A percentile compares a stretch with the other conserved stretches of the same genome.
These are phyloP conservation scores for Strix aluco DNA, from an alignment of 2,113 vertebrate species.

Conservation along the genomic window DNA sequence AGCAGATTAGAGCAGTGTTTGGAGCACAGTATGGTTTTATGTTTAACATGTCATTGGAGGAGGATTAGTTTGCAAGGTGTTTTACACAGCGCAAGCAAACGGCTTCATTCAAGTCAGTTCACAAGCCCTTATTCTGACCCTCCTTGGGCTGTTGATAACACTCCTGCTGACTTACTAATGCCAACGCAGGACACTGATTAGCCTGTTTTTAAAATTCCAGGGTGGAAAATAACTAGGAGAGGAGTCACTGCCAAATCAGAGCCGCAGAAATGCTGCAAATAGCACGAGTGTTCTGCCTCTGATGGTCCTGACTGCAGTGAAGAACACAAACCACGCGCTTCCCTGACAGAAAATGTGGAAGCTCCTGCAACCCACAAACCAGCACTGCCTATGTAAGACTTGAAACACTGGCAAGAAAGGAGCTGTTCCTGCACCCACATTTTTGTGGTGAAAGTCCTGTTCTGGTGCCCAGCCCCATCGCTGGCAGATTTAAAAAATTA, in stretches of 20 bases:
- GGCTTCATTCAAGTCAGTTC: rapidly evolving
- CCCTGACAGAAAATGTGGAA: not conserved
- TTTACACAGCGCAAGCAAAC: rapidly evolving
- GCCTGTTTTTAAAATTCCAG: not conserved
- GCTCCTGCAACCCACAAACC: not conserved
- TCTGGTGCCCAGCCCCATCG: not conserved
- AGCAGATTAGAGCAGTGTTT: not conserved
- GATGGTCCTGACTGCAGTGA: not conserved
- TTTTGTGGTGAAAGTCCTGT: not conserved
- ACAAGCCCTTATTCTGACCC: not conserved
- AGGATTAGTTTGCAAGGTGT: not conserved
- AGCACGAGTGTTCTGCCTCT: not conserved
- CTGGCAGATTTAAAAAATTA: not conserved
- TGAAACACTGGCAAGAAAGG: rapidly evolving
- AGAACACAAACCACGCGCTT: not conserved
- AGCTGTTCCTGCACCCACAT: not conserved
- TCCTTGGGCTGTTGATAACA: not conserved
- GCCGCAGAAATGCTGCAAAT: not conserved
- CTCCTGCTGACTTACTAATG: not conserved
- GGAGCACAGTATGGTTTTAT: not conserved
- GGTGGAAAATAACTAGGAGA: conserved; percentile 35
- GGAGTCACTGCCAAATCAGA: not conserved
- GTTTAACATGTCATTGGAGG: not conserved
- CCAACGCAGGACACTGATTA: not conserved
- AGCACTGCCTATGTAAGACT: not conserved